Evolutionary conservation across 2,888 invertebrate species (phyloP), one percentile per base, ranked within the genome.

Genomic region (Apodemia mormo): DNA sequence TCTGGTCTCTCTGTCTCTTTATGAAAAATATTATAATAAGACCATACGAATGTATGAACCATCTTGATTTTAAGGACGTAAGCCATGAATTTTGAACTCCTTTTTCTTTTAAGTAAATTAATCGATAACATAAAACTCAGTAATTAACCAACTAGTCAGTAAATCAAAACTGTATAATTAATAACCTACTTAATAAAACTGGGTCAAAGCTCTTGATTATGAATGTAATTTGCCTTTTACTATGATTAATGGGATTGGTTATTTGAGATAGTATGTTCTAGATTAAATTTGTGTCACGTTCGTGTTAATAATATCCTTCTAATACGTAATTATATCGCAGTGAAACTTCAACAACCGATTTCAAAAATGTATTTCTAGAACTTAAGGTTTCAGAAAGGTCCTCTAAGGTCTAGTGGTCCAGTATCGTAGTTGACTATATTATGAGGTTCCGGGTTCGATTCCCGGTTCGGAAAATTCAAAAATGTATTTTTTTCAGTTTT

Each of bases 191-290:
- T 61, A 61, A 12, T 61, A 33, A 30, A 61, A 61, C 61, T 61
- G 33, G 61, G 33, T 61, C 61, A 61, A 33, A 61, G 61, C 61
- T 49, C 49, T 61, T 61, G 61, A 61, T 61, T 61, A 61, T 61
- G 10, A 61, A 61, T 61, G 33, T 61, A 61, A 61, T 61, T 61
- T 30, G 30, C 58, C 30, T 29, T 30, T 30, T 49, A 12, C 14
- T 58, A 29, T 56, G 58, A 58, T 58, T 58, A 58, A 30, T 58
- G 58, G 33, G 9, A 58, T 58, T 6, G 58, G 58, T 58, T 58
- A 58, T 58, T 58, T 30, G 12, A 58, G 29, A 33, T 58, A 29
- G 58, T 58, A 29, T 30, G 58, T 58, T 58, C 29, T 58, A 58
- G 58, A 58, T 58, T 58, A 9, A 58, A 58, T 56, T n/a, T 56